Percentiles rank a stretch among this genome's conserved stretches.
These are phyloP conservation scores for Sinocyclocheilus grahami DNA, from an alignment of 2,113 vertebrate genomes.

Conservation along the genomic window DNA sequence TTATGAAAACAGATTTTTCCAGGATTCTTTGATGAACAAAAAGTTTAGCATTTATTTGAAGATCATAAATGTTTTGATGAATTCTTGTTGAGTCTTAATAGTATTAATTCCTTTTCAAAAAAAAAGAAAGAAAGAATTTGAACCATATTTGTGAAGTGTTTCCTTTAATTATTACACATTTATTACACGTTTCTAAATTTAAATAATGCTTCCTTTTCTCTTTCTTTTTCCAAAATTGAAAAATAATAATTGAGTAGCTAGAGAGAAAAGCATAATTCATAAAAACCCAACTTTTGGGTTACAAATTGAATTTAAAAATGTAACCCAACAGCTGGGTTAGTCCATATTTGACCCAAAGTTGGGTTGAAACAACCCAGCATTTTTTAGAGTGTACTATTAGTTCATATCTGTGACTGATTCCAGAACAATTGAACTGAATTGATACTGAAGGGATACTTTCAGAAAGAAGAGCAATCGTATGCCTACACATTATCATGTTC, in stretches of 20 bases:
- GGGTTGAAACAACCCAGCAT: no score
- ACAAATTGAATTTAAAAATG: no score
- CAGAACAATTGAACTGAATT: neutral
- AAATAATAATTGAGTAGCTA: no score
- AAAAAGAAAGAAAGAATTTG: no score
- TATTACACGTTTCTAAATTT: neutral
- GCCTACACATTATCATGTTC: neutral
- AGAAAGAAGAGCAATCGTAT: neutral
- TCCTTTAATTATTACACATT: neutral
- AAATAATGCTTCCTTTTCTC: neutral
- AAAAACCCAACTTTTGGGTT: no score
- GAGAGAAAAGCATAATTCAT: neutral
- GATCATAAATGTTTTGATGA: neutral
- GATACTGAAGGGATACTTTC: neutral
- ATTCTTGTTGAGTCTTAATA: neutral
- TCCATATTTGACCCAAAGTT: no score
- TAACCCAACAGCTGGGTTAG: no score
- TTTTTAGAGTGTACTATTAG: neutral
- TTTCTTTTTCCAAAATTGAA: no score
- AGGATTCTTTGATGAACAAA: neutral
- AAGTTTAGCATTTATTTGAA: neutral
- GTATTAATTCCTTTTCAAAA: neutral
- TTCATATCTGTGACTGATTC: neutral
- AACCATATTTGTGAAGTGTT: neutral
- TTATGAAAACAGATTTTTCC: neutral